Conservation (phyloP, 2,888 invertebrate genomes). For the Meiosimyza platycephala region DNA sequence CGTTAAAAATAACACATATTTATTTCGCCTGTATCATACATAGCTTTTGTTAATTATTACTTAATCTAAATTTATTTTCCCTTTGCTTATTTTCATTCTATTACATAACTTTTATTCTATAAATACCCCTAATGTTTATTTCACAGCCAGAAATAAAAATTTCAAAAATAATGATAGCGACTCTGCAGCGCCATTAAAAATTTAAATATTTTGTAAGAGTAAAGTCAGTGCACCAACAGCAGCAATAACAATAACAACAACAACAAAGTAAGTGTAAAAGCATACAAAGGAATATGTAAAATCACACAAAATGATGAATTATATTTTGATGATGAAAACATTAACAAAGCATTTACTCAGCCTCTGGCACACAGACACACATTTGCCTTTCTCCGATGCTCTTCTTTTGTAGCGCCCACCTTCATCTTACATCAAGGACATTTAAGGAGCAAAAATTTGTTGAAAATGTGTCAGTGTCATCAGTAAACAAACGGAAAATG, state of each 20-base stretch:
- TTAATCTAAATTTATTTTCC: too few relatives aligned
- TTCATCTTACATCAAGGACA: slow-evolving; percentile 1
- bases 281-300: background rate
- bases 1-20: too few relatives aligned
- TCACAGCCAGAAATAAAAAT: too few relatives aligned
- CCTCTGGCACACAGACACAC: background rate
- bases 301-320: slow-evolving; percentile 17
- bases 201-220: background rate
- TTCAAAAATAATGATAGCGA: background rate
- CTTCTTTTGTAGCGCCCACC: background rate
- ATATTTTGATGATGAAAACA: slow-evolving; percentile 18
- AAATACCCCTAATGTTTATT: too few relatives aligned
- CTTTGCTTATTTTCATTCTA: too few relatives aligned
- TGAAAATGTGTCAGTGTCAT: too few relatives aligned
- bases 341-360: slow-evolving; percentile 11
- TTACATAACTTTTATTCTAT: too few relatives aligned
- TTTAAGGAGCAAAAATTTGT: background rate
- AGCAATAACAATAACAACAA: too few relatives aligned
- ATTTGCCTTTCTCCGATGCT: background rate
- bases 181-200: slow-evolving; percentile 2
- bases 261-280: background rate
- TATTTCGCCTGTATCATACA: too few relatives aligned
- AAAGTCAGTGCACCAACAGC: too few relatives aligned
- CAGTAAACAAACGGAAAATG: too few relatives aligned
- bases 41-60: too few relatives aligned